phyloP scores from a whole-genome alignment of 1,140 invertebrate species.

The Mesaphorura yosii region DNA sequence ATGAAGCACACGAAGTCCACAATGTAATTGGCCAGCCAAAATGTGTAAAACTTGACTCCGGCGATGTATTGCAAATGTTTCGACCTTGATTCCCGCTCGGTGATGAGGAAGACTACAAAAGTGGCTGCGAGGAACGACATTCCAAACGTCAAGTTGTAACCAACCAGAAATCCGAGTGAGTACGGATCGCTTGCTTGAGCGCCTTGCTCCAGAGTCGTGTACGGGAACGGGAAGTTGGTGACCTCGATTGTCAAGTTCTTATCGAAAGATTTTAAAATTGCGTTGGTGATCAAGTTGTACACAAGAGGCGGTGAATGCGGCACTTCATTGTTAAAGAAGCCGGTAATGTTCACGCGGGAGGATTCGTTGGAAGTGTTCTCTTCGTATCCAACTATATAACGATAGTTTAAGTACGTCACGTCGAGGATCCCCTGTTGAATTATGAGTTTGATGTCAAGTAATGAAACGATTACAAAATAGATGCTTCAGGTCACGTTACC shows the following conservation, averaged over 20 bases:
- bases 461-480: not conserved
- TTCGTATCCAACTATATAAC: constrained; percentile 33
- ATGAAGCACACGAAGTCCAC: constrained; percentile 44
- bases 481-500: not conserved
- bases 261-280: constrained; percentile 34
- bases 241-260: constrained; percentile 42
- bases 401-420: constrained; percentile 22
- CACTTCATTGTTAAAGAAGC: constrained; percentile 41
- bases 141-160: constrained; percentile 36
- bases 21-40: constrained; percentile 41
- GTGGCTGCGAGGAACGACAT: constrained; percentile 48
- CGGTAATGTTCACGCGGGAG: constrained; percentile 24
- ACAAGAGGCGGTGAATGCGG: constrained; percentile 40
- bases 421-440: no score
- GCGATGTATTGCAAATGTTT: constrained; percentile 50
- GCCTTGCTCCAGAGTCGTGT: constrained; percentile 32
- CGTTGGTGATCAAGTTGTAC: constrained; percentile 36
- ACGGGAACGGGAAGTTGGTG: constrained; percentile 47
- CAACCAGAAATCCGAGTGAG: constrained; percentile 25
- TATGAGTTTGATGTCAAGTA: not conserved
- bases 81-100: constrained; percentile 42
- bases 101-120: constrained; percentile 47
- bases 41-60: constrained; percentile 35
- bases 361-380: not conserved
- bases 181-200: constrained; percentile 25